These are phyloP conservation scores for Ectemnius lituratus DNA, from an alignment of 2,888 invertebrate genomes.

Conservation along the genomic window DNA sequence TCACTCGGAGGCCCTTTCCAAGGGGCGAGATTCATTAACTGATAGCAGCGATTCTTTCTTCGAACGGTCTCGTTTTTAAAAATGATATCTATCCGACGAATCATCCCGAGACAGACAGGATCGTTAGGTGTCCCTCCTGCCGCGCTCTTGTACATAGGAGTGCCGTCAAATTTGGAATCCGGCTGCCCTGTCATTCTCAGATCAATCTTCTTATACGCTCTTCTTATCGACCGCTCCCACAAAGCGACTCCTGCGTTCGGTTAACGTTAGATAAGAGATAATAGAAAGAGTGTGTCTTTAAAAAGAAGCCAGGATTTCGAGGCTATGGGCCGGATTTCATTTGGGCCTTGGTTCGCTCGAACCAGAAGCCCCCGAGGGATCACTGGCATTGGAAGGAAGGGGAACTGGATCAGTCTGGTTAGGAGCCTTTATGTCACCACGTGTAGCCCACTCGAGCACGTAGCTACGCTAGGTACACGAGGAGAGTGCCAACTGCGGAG, in stretches of 20 bases:
- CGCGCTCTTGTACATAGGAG: conserved; percentile 27
- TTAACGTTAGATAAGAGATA: no score
- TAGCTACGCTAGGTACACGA: conserved; percentile 34
- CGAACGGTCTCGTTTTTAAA: conserved; percentile 50
- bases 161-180: conserved; percentile 7
- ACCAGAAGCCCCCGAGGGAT: conserved; percentile 2
- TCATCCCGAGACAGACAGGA: conserved; percentile 16
- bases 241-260: background rate
- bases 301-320: conserved; percentile 28
- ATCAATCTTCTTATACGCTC: conserved; percentile 7
- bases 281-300: background rate
- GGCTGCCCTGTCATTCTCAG: conserved; percentile 12
- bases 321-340: conserved; percentile 44
- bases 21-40: conserved; percentile 71
- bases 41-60: conserved; percentile 65
- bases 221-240: conserved; percentile 12
- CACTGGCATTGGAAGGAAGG: conserved; percentile 14
- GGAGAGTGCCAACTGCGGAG: conserved; percentile 43
- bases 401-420: conserved; percentile 54
- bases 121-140: conserved; percentile 52
- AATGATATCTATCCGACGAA: conserved; percentile 55
- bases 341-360: conserved; percentile 16
- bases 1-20: conserved; percentile 43
- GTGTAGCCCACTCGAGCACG: conserved; percentile 57
- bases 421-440: conserved; percentile 62